Conservation (phyloP, 2,888 invertebrate genomes). For the Odontomyia ornata region DNA sequence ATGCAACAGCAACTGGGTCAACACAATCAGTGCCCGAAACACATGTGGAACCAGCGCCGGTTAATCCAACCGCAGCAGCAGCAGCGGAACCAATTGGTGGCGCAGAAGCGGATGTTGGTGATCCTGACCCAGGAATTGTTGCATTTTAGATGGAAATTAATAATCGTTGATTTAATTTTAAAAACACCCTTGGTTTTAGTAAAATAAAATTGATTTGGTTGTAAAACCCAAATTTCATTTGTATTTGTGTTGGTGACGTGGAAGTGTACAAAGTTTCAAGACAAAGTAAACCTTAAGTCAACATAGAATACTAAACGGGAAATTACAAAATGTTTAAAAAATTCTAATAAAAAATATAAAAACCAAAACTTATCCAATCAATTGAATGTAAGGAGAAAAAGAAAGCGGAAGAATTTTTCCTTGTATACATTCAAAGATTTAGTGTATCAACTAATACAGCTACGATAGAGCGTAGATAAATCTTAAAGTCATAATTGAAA, state of each 20-base stretch:
- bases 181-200: not conserved
- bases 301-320: not conserved
- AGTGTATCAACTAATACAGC: not conserved
- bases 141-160: constrained; percentile 21
- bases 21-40: not conserved
- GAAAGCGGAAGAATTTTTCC: not conserved
- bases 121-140: constrained; percentile 17
- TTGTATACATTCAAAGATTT: not conserved
- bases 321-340: not conserved
- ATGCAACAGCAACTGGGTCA: constrained; percentile 6
- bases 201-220: not conserved
- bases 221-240: not conserved
- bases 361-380: not conserved
- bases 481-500: not conserved
- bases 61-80: not conserved
- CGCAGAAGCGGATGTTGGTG: not conserved
- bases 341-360: not conserved
- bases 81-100: not conserved
- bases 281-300: not conserved
- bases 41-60: not conserved
- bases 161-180: constrained; percentile 22
- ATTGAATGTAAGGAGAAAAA: not conserved
- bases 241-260: not conserved
- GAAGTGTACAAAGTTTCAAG: not conserved
- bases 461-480: not conserved